Percentiles rank a stretch among this genome's conserved stretches.
Evolutionary conservation across 2,888 invertebrate genomes (phyloP).

Genomic region (Diachrysia chrysitis): DNA sequence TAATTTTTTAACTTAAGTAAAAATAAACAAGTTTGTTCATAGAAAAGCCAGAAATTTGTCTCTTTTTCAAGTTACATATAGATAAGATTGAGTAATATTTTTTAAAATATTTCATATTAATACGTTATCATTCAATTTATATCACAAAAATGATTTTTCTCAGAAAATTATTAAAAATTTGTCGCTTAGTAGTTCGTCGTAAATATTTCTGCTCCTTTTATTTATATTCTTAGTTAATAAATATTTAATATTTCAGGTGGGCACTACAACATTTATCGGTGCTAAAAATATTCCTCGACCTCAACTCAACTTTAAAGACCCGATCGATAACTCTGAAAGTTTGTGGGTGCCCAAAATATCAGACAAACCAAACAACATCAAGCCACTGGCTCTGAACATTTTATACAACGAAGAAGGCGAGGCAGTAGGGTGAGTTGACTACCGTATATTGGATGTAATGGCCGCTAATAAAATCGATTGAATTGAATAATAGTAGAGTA

Average conservation of each 20-base stretch:
- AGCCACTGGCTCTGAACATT: conserved; percentile 93
- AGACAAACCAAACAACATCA: conserved; percentile 96
- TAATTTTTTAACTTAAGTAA: background rate
- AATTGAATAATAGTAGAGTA: conserved; percentile 34
- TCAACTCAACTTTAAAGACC: conserved; percentile 95
- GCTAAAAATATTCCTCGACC: conserved; percentile 94
- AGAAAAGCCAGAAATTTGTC: background rate
- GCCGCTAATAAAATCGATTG: conserved; percentile 29
- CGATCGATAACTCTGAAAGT: conserved; percentile 93
- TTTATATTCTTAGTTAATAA: conserved; percentile 4
- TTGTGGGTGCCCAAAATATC: conserved; percentile 95
- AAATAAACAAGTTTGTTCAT: background rate
- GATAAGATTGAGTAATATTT: no score
- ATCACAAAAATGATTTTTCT: background rate
- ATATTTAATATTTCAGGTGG: conserved; percentile 63
- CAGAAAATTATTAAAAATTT: background rate
- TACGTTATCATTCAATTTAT: background rate
- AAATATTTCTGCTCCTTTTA: background rate
- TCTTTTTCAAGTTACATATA: no score
- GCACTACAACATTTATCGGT: conserved; percentile 89
- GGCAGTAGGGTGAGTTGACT: conserved; percentile 85
- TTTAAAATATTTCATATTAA: background rate
- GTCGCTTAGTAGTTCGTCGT: background rate
- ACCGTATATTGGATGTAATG: conserved; percentile 14
- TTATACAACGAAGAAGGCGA: conserved; percentile 91